Conservation (phyloP, 2,797 vertebrate species). For the Sphenodon punctatus region DNA sequence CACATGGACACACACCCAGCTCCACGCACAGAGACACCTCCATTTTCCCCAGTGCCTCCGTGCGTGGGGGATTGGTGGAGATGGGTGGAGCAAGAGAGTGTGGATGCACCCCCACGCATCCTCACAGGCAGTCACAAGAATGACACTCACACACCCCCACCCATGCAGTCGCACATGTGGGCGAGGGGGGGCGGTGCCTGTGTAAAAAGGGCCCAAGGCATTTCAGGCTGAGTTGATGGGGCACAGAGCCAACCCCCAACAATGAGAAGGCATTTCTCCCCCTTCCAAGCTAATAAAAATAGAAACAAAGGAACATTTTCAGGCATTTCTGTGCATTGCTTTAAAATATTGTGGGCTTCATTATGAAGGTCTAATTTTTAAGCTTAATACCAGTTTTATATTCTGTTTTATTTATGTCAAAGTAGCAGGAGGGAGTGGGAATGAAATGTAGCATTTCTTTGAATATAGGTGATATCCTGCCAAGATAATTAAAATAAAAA, state of each 20-base stretch:
- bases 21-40: too few relatives aligned
- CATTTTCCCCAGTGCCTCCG: too few relatives aligned
- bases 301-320: background rate
- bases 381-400: background rate
- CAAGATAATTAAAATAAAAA: constrained; percentile 17
- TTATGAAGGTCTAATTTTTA: constrained; percentile 20
- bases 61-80: too few relatives aligned
- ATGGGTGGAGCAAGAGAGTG: too few relatives aligned
- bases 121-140: too few relatives aligned
- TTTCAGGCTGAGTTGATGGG: background rate
- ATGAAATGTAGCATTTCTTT: constrained; percentile 21
- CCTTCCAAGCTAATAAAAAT: background rate
- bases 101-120: too few relatives aligned
- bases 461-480: background rate
- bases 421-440: constrained; percentile 7
- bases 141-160: too few relatives aligned
- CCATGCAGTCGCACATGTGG: too few relatives aligned
- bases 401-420: background rate
- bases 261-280: background rate
- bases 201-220: too few relatives aligned
- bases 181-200: too few relatives aligned
- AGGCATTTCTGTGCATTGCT: background rate
- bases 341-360: background rate
- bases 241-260: background rate
- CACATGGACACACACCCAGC: too few relatives aligned